These are phyloP conservation scores for Menidia menidia DNA, from an alignment of 2,797 vertebrate species.

Conservation along the genomic window DNA sequence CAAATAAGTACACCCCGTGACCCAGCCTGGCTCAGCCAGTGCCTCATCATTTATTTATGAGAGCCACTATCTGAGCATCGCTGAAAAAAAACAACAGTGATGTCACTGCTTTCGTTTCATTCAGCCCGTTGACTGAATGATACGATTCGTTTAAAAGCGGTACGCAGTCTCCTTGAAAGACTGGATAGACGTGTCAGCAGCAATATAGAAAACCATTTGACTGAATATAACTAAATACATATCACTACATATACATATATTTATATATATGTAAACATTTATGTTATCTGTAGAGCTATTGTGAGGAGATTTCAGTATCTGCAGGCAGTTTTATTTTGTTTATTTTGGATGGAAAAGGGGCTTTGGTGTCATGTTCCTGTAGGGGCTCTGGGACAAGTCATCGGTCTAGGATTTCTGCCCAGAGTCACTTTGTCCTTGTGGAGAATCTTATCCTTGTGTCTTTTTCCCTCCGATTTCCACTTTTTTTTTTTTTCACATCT, in stretches of 20 bases:
- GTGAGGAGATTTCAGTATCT: conserved; percentile 39
- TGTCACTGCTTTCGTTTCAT: conserved; percentile 58
- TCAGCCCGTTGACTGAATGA: conserved; percentile 32
- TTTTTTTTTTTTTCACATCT: conserved; percentile 30
- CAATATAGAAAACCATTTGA: background rate
- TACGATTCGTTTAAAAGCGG: background rate
- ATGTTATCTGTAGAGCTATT: conserved; percentile 15
- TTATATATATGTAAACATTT: background rate
- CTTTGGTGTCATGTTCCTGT: conserved; percentile 73
- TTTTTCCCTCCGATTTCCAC: conserved; percentile 19
- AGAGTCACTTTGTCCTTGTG: conserved; percentile 78
- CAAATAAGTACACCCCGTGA: conserved; percentile 49
- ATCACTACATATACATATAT: no score
- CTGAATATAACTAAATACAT: background rate
- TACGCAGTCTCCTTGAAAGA: no score
- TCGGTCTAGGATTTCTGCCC: conserved; percentile 69
- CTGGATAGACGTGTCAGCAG: conserved; percentile 7
- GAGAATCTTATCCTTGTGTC: conserved; percentile 44
- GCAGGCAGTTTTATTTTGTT: conserved; percentile 69
- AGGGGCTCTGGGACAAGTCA: conserved; percentile 56
- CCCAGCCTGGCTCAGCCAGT: conserved; percentile 54
- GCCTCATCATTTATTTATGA: conserved; percentile 71
- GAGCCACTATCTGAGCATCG: conserved; percentile 51
- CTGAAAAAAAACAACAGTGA: conserved; percentile 68
- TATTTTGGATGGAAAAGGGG: conserved; percentile 70